Conservation (phyloP, 2,797 vertebrate genomes). For the Sylvilagus floridanus region DNA sequence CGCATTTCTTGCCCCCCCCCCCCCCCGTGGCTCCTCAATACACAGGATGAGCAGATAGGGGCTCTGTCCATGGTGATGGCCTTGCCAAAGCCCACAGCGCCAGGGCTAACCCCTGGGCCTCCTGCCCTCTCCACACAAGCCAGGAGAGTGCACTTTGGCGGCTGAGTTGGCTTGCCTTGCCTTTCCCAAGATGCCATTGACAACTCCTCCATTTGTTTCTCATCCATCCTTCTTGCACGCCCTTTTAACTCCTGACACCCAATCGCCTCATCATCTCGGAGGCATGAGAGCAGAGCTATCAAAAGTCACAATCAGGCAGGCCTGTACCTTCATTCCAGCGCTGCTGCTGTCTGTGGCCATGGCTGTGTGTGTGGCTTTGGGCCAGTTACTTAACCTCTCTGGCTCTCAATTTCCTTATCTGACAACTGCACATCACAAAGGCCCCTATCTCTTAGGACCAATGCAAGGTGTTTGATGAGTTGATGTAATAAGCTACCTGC, state of each 20-base stretch:
- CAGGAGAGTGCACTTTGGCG: fast-evolving
- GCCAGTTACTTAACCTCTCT: slow-evolving; percentile 28
- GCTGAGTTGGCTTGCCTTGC: background rate
- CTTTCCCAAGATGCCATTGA: background rate
- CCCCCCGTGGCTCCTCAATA: fast-evolving
- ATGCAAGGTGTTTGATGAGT: background rate
- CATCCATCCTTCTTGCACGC: background rate
- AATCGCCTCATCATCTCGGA: background rate
- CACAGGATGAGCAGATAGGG: background rate
- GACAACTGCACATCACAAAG: slow-evolving; percentile 1
- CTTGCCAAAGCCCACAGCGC: background rate
- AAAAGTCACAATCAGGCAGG: slow-evolving; percentile 30
- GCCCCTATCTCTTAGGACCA: background rate
- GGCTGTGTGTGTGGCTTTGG: background rate
- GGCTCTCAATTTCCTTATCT: background rate
- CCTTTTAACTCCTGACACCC: background rate
- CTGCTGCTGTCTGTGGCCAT: background rate
- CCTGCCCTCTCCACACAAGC: background rate
- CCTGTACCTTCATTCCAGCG: background rate
- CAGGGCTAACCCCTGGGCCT: background rate
- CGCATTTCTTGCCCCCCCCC: background rate
- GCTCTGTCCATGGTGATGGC: background rate
- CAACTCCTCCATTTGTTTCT: background rate
- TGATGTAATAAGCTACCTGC: background rate
- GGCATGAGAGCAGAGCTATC: background rate